Base-by-base conservation (phyloP, 2,888 invertebrate species). In the Ichneumoninae sp. region DNA sequence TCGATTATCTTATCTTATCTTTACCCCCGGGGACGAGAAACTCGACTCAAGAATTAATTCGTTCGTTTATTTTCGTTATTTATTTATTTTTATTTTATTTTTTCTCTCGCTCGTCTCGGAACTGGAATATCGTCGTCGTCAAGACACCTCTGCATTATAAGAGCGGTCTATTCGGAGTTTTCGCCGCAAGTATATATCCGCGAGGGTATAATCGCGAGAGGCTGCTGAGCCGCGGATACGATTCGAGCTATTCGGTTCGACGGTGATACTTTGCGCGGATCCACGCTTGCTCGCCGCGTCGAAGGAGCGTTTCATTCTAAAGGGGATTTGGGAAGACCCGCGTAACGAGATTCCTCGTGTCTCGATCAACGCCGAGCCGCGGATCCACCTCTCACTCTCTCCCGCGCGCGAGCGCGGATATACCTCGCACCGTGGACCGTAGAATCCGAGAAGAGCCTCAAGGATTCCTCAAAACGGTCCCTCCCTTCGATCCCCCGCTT, bases 281-380 rank as follows among this genome's bases (percentile, higher is more conserved):
- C 71, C 65, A 13, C 80, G 74, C 22, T 47, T 66, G 60, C 36
- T 73, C 44, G 74, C 30, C 44, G 33, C 73, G 68, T 57, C 26
- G 44, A 71, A 68, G 74, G 71, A 75, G 50, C 47, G 76, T 36
- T 84, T 75, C 73, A 69, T 65, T 83, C 82, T 74, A 85, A 84
- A 70, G 81, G 86, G 85, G 86, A 87, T 86, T 87, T 85, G 44
- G 82, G 77, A 85, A 85, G 85, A 85, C 85, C 85, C 87, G 86
- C 82, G 84, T 87, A 87, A 87, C 87, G 83, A 86, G 87, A 87
- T 87, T 87, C 85, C 76, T 83, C 86, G 83, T 87, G 86, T 87
- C 85, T 86, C 84, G 82, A 81, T 85, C 77, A 86, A 83, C 82
- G 82, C 76, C 57, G 69, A 82, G 76, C 77, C 71, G 81, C 71